These are phyloP conservation scores for Saxicola maurus DNA, from an alignment of 2,797 vertebrate species.

Conservation along the genomic window DNA sequence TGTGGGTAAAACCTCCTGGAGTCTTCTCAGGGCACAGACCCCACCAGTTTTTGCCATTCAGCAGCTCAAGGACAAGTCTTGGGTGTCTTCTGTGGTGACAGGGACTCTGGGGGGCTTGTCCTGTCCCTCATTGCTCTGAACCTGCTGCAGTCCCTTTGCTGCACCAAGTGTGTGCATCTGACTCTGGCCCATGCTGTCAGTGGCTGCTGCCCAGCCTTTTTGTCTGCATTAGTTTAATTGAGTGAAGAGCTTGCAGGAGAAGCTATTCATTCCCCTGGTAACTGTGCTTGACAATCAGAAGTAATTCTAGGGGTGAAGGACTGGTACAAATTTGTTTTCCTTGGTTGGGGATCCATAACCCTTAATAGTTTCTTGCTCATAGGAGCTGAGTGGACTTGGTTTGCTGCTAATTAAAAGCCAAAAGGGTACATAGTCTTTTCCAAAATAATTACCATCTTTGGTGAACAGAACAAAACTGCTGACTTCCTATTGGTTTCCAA, in stretches of 20 bases:
- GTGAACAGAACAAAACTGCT: neutral
- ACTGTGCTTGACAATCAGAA: neutral
- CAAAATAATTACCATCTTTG: neutral
- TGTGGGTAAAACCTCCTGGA: neutral
- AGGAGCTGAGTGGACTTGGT: neutral
- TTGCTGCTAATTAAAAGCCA: conserved; percentile 37
- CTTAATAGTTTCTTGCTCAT: neutral
- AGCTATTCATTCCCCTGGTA: neutral
- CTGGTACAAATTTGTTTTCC: neutral
- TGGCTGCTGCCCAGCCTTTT: neutral
- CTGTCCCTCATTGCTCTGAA: neutral
- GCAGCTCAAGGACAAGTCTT: neutral
- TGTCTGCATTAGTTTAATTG: conserved; percentile 13
- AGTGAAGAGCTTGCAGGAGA: neutral
- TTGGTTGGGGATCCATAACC: neutral
- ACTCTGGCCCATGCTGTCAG: accelerated
- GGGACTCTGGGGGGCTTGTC: neutral
- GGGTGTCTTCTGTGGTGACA: neutral
- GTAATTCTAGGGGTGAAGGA: neutral
- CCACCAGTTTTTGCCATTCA: neutral
- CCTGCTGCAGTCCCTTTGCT: accelerated
- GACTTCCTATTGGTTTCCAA: neutral
- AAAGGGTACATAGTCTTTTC: neutral
- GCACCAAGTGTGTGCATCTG: neutral
- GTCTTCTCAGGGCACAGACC: neutral